A percentile compares a stretch with the other conserved stretches of the same genome.
Conservation (phyloP, 2,888 invertebrate species). For the Zygogramma bicolorata region DNA sequence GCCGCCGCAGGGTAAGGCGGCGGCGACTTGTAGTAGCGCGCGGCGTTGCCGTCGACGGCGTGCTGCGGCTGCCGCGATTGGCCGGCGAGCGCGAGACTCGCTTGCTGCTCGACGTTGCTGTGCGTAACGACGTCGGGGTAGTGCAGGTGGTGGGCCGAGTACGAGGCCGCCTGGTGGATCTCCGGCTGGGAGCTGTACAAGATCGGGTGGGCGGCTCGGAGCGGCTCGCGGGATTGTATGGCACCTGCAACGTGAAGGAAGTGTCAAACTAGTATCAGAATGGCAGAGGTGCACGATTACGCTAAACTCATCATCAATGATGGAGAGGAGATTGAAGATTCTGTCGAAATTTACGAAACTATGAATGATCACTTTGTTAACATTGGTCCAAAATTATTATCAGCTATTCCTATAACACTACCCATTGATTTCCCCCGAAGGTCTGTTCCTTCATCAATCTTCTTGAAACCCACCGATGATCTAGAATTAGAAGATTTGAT, state of each 20-base stretch:
- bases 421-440: too few species aligned
- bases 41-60: conserved; percentile 69
- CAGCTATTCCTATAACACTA: too few species aligned
- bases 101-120: conserved; percentile 63
- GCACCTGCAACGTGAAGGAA: conserved; percentile 62
- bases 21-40: conserved; percentile 84
- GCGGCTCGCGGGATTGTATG: conserved; percentile 53
- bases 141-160: conserved; percentile 63
- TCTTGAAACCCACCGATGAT: too few species aligned
- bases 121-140: conserved; percentile 80
- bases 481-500: too few species aligned
- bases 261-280: neutral
- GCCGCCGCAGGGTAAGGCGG: conserved; percentile 87
- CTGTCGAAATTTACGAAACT: too few species aligned
- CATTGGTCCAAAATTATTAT: too few species aligned
- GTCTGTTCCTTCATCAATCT: too few species aligned
- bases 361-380: too few species aligned
- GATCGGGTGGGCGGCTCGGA: conserved; percentile 61
- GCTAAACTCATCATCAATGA: too few species aligned
- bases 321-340: too few species aligned
- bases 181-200: conserved; percentile 81
- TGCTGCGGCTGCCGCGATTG: conserved; percentile 57
- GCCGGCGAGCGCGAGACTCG: conserved; percentile 51
- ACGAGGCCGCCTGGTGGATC: conserved; percentile 72
- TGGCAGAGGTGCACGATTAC: too few species aligned